These are phyloP conservation scores for Drosophila eugracilis DNA, from an alignment of 1,140 invertebrate genomes.

Conservation along the genomic window DNA sequence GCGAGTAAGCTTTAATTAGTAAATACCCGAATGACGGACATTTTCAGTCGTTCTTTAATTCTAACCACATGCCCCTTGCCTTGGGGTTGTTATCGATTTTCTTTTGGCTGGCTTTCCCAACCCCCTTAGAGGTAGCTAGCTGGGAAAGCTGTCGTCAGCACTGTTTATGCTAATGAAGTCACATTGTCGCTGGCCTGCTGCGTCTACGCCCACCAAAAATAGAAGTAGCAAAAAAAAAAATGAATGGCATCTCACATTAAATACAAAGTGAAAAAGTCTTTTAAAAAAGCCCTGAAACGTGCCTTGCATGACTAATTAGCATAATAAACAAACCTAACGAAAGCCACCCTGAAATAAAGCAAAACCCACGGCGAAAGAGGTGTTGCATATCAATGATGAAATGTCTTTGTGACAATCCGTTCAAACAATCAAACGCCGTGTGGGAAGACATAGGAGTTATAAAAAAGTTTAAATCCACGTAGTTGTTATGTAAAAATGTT, in stretches of 20 bases:
- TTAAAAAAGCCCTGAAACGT: slow-evolving; percentile 47
- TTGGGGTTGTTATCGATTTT: slow-evolving; percentile 52
- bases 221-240: slow-evolving; percentile 20
- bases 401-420: slow-evolving; percentile 6
- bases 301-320: slow-evolving; percentile 63
- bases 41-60: slow-evolving; percentile 40
- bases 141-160: slow-evolving; percentile 55
- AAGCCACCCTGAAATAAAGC: slow-evolving; percentile 21
- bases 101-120: neutral
- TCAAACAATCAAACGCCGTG: slow-evolving; percentile 1
- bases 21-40: slow-evolving; percentile 20
- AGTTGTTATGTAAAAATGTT: neutral
- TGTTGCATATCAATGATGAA: slow-evolving; percentile 35
- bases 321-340: slow-evolving; percentile 55
- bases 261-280: slow-evolving; percentile 28
- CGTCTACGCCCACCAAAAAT: slow-evolving; percentile 58
- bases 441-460: slow-evolving; percentile 11
- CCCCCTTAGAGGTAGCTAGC: neutral
- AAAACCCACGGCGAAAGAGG: slow-evolving; percentile 5
- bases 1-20: slow-evolving; percentile 37
- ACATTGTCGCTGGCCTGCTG: slow-evolving; percentile 41
- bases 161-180: slow-evolving; percentile 76
- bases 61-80: neutral
- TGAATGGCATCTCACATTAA: slow-evolving; percentile 63
- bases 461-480: no score